Evolutionary conservation across 2,113 vertebrate genomes (phyloP), one percentile per base, ranked within the genome.

Genomic region (Bothrops jararaca): DNA sequence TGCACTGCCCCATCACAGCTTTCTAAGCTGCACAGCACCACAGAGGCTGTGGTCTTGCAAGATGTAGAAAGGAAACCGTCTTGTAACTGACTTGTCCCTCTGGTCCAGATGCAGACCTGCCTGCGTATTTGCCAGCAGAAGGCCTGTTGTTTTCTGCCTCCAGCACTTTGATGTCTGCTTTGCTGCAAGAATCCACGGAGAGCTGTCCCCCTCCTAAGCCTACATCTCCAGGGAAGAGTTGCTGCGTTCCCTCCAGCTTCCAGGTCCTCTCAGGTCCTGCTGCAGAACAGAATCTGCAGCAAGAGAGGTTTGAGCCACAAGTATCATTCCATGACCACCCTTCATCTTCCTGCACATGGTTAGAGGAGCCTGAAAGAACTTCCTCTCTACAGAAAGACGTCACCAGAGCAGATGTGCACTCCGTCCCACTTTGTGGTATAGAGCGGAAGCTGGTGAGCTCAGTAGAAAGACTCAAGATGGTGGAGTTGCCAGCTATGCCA

Each of bases 101-200:
- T 26, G 15, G 1, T 26, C 18, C 90, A 93, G 87, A 4, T 53
- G 39, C 64, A 24, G 29, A 5, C 12, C 18, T 1, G 2, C 9
- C 42, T 0, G 6, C 2, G 1, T 69, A 64, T 15, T 13, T 18
- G 23, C 45, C 60, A 23, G 94, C 42, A 1, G 69, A 58, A 39
- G 95, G 95, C 15, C 89, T 95, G 52, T 93, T 95, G 26, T 95
- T 95, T 26, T 93, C 88, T 1, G 13, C 26, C 86, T 93, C 93
- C 57, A 48, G 89, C 34, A 29, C 86, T 23, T 92, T 94, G 85
- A n/a, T 92, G 34, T 88, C 92, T 1, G 52, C 85, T 23, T 50
- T 94, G 74, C 92, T 95, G 88, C 69, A 94, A 20, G 90, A 92
- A 45, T 12, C 85, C 10, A 53, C 54, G 0, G 34, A 85, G 53